Base-by-base conservation (phyloP, 2,797 vertebrate species). In the Sebastes nivosus region DNA sequence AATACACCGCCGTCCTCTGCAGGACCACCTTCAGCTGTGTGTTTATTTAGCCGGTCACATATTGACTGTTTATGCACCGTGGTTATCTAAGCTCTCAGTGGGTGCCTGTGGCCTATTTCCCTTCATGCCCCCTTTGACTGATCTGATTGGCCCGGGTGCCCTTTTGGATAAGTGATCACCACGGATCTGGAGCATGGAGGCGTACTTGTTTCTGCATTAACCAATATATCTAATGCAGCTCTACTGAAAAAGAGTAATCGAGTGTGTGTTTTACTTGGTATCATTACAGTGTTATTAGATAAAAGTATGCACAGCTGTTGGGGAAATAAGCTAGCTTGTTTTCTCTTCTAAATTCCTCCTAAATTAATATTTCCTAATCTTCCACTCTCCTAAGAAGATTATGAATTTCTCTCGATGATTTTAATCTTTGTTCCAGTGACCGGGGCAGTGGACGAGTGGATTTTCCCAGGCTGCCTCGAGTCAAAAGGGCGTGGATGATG, bases 31-130 rank as follows among this genome's bases (percentile, higher is more conserved):
- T 83, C 81, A 79, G 81, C 72, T 86, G 67, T 29, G 65, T 72
- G 66, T 85, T 84, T 72, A 80, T 65, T 81, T 72, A 38, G 58
- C 61, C 5, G 1, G 46, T 38, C 42, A 74, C 75, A 64, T 84
- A 90, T 92, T 42, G 90, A 90, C 85, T 82, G 76, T 82, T 91
- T 80, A 87, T 91, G 91, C 79, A 64, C 87, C 81, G 88, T 82
- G 92, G 90, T 88, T 91, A 88, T 80, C 89, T 82, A 83, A 91
- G 81, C 75, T 83, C 90, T 83, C 91, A 83, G 80, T 78, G 67
- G 86, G 89, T 72, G 82, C 69, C 75, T 70, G 66, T 91, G 91
- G 72, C 91, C 91, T 90, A 84, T 84, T 93, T 94, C 82, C 81
- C 71, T 85, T 85, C 67, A 70, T 80, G 72, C 78, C 80, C 78